Conservation (phyloP, 2,888 invertebrate species). For the Pterostichus madidus region DNA sequence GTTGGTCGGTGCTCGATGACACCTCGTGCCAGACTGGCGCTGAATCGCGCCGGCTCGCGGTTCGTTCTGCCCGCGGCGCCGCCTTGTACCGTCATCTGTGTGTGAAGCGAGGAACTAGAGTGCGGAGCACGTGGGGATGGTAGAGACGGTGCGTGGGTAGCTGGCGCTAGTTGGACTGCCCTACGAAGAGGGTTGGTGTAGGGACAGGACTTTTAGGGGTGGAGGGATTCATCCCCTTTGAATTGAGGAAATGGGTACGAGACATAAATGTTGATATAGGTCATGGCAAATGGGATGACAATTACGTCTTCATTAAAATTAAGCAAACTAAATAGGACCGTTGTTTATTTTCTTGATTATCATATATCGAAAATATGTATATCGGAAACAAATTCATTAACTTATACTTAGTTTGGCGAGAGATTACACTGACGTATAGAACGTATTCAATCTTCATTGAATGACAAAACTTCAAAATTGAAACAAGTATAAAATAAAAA, state of each 20-base stretch:
- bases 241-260: background rate
- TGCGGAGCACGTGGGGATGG: constrained; percentile 32
- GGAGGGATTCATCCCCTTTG: background rate
- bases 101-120: background rate
- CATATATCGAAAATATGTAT: too few species aligned
- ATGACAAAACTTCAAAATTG: too few species aligned
- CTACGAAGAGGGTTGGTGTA: background rate
- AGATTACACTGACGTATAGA: too few species aligned
- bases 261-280: background rate
- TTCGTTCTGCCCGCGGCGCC: constrained; percentile 11
- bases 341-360: too few species aligned
- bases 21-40: constrained; percentile 55
- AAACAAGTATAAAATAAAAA: too few species aligned
- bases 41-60: constrained; percentile 23
- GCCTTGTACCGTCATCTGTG: constrained; percentile 22
- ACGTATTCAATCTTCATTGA: too few species aligned
- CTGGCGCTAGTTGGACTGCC: constrained; percentile 40
- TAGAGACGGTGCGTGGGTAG: constrained; percentile 18
- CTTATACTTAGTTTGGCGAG: too few species aligned
- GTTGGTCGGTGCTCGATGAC: constrained; percentile 20
- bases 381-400: too few species aligned
- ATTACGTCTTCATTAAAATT: too few species aligned
- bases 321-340: too few species aligned
- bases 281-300: too few species aligned
- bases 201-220: background rate